Base-by-base conservation (phyloP, 1,140 invertebrate genomes). In the Formica selysi region DNA sequence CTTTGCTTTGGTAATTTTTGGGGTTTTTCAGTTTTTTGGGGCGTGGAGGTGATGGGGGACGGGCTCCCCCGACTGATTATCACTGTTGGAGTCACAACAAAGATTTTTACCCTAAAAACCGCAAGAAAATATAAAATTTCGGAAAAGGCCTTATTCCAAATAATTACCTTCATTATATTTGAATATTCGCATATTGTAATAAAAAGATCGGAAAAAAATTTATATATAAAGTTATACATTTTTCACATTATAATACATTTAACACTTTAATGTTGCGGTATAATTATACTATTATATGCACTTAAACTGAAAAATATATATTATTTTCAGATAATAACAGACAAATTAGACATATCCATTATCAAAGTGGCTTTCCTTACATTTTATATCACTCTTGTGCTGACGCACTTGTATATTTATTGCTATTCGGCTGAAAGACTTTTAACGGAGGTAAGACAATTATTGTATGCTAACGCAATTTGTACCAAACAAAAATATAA, bases 371-470 rank as follows among this genome's bases (percentile, higher is more conserved):
- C 78, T 57, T 86, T 89, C n/a, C 7, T 91, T 0, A 16, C 38
- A 1, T 44, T 85, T 2, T 91, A 91, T 11, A 32, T 83, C 1
- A 1, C 11, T 0, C 36, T 85, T n/a, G 61, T 89, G 1, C 11
- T 89, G 0, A 59, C 67, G 0, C 83, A 83, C 3, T 22, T 90
- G 10, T 91, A 73, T n/a, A 22, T 86, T 54, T 91, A 91, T 41
- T 91, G 90, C 57, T 85, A 91, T 19, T 62, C 90, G 16, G 90
- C 81, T n/a, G 86, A 91, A 38, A 68, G 41, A 54, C 68, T 91
- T 19, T n/a, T 84, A 0, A 13, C 65, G 0, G 71, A 87, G 57
- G 88, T 87, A 74, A 90, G 38, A 36, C 3, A n/a, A 44, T 57
- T 62, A 26, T 11, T 0, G 6, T 19, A 13, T 7, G 5, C 6